Evolutionary conservation across 2,113 vertebrate species (phyloP), one percentile per base, ranked within the genome.

Genomic region (Tupaia chinensis): DNA sequence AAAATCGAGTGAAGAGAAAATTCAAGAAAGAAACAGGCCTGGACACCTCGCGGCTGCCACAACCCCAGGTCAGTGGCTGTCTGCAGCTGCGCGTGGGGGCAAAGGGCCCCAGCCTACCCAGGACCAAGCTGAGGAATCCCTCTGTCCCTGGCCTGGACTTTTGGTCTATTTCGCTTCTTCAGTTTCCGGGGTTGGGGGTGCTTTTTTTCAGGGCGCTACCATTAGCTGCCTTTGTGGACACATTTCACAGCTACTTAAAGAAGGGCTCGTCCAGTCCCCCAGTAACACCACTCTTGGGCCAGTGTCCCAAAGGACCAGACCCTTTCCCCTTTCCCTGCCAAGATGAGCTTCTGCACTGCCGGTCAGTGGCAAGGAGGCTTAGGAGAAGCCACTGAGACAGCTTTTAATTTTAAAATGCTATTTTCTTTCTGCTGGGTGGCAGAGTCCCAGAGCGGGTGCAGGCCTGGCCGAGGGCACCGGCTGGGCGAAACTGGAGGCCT

Each of bases 31-130:
- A 7, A 25, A 25, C 20, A 23, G 14, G 29, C 44, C 1, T 8
- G 0, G 32, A 72, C 25, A 72, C 3, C 2, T 63, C 1, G 7
- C 1, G 7, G 32, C 0, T 1, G 76, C 60, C 34, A 1, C 66
- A 10, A 20, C 7, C 60, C 25, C 0, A 25, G 8, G 12, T 34
- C 54, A 2, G 1, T 14, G 2, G 3, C 1, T 10, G 34, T 60
- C 68, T 0, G n/a, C 82, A 19, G 81, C 32, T 0, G 10, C 5
- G 8, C 8, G 0, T 3, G 61, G 25, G 19, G 25, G 53, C 8
- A 61, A 32, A 56, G 6, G 1, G 3, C 44, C 34, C 54, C 68
- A 56, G 56, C 27, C n/a, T 0, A 25, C 32, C 54, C 27, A 0
- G 23, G 5, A 1, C 54, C 54, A 1, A 16, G 56, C 44, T 8